A percentile compares a stretch with the other conserved stretches of the same genome.
Conservation (phyloP, 2,797 vertebrate genomes). For the Ataeniobius toweri region DNA sequence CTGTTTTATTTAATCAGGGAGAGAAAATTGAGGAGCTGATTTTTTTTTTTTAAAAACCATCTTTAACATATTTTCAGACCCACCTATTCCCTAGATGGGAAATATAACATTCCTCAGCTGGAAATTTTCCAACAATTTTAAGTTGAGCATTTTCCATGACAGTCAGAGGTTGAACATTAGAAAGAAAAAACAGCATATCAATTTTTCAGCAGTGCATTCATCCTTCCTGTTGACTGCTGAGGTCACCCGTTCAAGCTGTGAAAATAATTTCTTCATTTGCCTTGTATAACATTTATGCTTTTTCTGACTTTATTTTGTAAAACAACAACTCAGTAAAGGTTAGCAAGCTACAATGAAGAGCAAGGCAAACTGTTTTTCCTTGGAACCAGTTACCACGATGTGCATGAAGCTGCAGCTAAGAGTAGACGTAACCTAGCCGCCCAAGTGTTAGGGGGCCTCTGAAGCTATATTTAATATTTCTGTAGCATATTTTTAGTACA, state of each 20-base stretch:
- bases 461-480: slow-evolving; percentile 2
- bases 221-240: no score
- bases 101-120: neutral
- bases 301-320: neutral
- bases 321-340: neutral
- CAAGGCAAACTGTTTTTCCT: neutral
- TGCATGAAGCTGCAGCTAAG: neutral
- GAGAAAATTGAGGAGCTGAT: neutral
- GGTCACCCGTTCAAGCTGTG: neutral
- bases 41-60: neutral
- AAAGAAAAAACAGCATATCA: no score
- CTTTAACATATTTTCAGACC: neutral
- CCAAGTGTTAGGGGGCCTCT: neutral
- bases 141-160: neutral
- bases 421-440: neutral
- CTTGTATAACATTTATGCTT: neutral
- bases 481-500: slow-evolving; percentile 3
- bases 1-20: neutral
- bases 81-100: no score
- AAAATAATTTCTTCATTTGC: neutral
- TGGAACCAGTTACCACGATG: neutral
- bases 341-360: neutral
- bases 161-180: neutral
- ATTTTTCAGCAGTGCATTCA: no score
- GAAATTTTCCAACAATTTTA: neutral